phyloP scores from a whole-genome alignment of 2,888 invertebrate species.

The Heteromurus nitidus region DNA sequence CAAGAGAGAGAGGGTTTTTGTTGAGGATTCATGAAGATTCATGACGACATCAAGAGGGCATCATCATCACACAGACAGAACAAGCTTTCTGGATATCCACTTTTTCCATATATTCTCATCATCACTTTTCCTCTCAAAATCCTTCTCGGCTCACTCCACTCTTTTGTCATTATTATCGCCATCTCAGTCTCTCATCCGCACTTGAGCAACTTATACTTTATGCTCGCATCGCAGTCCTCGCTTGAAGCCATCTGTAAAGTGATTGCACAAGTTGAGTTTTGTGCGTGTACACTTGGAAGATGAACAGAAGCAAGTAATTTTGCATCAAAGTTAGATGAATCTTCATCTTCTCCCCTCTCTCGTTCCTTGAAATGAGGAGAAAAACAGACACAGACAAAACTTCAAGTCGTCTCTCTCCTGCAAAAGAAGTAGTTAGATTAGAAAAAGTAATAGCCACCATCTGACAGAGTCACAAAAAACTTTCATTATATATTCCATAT shows the following conservation, averaged over 20 bases:
- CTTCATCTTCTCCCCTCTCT: slow-evolving; percentile 28
- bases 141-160: neutral
- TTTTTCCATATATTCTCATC: slow-evolving; percentile 10
- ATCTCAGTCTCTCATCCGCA: slow-evolving; percentile 5
- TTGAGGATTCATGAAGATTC: slow-evolving; percentile 62
- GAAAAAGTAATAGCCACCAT: no score
- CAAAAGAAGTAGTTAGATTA: no score
- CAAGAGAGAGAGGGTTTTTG: neutral
- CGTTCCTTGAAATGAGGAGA: neutral
- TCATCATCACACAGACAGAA: slow-evolving; percentile 29
- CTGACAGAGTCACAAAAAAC: no score
- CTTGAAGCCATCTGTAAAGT: slow-evolving; percentile 51
- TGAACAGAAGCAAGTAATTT: slow-evolving; percentile 39
- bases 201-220: no score
- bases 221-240: no score
- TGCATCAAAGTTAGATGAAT: slow-evolving; percentile 60
- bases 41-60: slow-evolving; percentile 57
- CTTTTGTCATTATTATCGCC: slow-evolving; percentile 24
- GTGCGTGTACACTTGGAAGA: no score
- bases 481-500: no score
- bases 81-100: slow-evolving; percentile 10
- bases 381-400: slow-evolving; percentile 21
- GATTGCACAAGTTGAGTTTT: slow-evolving; percentile 39
- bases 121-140: slow-evolving; percentile 12
- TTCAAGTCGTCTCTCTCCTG: neutral